These are phyloP conservation scores for Recurvirostra avosetta DNA, from an alignment of 2,113 vertebrate genomes.

Conservation along the genomic window DNA sequence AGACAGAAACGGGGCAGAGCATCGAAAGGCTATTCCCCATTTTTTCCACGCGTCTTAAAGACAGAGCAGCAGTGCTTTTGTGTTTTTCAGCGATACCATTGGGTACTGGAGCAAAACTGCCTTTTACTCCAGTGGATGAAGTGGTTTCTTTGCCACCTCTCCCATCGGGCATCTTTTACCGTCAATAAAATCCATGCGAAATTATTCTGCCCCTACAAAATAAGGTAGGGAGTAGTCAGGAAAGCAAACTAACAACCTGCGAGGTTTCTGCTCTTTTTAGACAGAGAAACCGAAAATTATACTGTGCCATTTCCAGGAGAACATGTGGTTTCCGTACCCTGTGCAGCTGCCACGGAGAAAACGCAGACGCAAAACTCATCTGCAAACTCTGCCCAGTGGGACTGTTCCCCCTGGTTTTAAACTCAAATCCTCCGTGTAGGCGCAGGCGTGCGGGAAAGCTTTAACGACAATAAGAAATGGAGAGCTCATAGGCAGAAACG, in stretches of 20 bases:
- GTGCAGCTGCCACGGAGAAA: not conserved
- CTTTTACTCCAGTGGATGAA: not conserved
- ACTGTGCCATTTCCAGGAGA: not conserved
- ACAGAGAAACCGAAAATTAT: not conserved
- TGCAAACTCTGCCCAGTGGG: not conserved
- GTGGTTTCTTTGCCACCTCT: not conserved
- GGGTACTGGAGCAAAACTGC: not conserved
- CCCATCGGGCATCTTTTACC: not conserved
- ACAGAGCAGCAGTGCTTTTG: not conserved
- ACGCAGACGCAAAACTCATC: not conserved
- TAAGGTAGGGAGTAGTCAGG: not conserved
- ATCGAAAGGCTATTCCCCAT: not conserved
- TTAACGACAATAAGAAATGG: not conserved
- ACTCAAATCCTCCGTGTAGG: not conserved
- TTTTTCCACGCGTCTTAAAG: not conserved
- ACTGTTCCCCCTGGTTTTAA: not conserved
- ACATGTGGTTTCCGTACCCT: not conserved
- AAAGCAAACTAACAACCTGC: not conserved
- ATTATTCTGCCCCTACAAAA: not conserved
- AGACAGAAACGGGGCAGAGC: not conserved
- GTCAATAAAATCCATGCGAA: not conserved
- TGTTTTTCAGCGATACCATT: not conserved
- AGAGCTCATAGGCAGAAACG: not conserved
- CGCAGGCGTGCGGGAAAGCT: not conserved
- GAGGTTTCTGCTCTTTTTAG: not conserved